These are phyloP conservation scores for Pachycephus smyrnensis DNA, from an alignment of 2,888 invertebrate genomes.

Conservation along the genomic window DNA sequence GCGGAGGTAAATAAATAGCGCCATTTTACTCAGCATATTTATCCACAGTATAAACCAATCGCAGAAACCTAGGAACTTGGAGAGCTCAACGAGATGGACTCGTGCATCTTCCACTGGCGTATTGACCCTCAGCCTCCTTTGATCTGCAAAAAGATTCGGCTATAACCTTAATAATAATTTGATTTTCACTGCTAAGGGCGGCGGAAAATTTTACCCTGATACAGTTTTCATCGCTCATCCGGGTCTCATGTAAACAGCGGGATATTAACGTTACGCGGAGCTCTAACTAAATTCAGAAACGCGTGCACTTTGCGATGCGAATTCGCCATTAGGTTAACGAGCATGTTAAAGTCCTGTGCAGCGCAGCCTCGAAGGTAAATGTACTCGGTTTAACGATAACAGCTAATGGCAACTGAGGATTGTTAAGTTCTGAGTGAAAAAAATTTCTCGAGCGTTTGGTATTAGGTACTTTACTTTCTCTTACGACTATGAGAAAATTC, in stretches of 20 bases:
- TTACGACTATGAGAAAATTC: not conserved
- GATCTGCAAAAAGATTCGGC: not conserved
- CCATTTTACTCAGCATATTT: not conserved
- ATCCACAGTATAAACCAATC: not conserved
- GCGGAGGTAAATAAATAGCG: not conserved
- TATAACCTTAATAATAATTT: not conserved
- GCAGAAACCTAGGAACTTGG: too few species aligned
- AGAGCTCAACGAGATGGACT: too few species aligned
- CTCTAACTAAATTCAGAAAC: slow-evolving; percentile 44
- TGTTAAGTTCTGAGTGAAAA: not conserved
- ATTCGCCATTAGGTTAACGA: slow-evolving; percentile 50
- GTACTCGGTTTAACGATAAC: not conserved
- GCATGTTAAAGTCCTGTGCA: slow-evolving; percentile 54
- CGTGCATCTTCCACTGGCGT: too few species aligned
- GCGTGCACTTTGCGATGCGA: slow-evolving; percentile 30
- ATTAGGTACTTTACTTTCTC: not conserved
- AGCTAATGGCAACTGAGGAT: not conserved
- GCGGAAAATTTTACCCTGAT: not conserved
- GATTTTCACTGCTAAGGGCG: too few species aligned
- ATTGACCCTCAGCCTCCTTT: not conserved
- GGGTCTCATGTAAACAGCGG: not conserved
- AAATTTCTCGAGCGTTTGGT: not conserved
- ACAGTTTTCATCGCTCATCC: not conserved
- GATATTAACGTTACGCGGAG: slow-evolving; percentile 45
- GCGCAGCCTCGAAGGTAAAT: slow-evolving; percentile 3